A percentile compares a stretch with the other conserved stretches of the same genome.
phyloP scores from a whole-genome alignment of 2,113 vertebrate genomes.

The Rhynchomys soricoides region DNA sequence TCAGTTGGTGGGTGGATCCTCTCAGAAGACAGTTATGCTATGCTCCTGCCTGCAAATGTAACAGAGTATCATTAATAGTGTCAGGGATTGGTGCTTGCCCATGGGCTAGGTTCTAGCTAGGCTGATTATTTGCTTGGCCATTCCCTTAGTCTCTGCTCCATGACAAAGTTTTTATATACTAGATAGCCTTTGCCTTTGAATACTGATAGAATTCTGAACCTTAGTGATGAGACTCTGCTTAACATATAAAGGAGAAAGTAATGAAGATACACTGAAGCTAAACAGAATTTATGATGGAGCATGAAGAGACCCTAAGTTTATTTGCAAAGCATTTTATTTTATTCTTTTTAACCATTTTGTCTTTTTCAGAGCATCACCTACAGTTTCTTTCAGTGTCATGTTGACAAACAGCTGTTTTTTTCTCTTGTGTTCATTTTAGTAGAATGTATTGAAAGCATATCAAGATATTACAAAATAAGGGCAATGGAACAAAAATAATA shows the following conservation, averaged over 20 bases:
- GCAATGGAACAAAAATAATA: slow-evolving; percentile 18
- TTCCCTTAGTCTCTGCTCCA: too few relatives aligned
- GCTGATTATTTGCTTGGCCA: too few relatives aligned
- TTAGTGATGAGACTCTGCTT: slow-evolving; percentile 78
- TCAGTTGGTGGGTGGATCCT: too few relatives aligned
- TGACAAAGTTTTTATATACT: slow-evolving; percentile 81
- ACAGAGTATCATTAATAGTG: too few relatives aligned
- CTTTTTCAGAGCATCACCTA: slow-evolving; percentile 49
- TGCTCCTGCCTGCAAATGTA: too few relatives aligned
- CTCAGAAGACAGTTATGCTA: too few relatives aligned
- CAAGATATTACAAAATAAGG: slow-evolving; percentile 41
- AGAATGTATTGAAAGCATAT: slow-evolving; percentile 30
- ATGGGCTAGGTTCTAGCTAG: too few relatives aligned
- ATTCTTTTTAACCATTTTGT: slow-evolving; percentile 37
- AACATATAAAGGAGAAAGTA: slow-evolving; percentile 77
- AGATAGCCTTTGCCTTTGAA: slow-evolving; percentile 75
- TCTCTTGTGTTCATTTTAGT: slow-evolving; percentile 36
- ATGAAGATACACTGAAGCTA: slow-evolving; percentile 80
- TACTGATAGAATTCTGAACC: slow-evolving; percentile 80
- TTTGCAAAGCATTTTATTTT: slow-evolving; percentile 71
- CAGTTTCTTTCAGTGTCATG: slow-evolving; percentile 63
- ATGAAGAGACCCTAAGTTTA: slow-evolving; percentile 74
- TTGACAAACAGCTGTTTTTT: slow-evolving; percentile 36
- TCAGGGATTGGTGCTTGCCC: too few relatives aligned
- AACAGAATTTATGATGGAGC: slow-evolving; percentile 67